Evolutionary conservation across 2,797 vertebrate genomes (phyloP).

Genomic region (Siniperca scherzeri): DNA sequence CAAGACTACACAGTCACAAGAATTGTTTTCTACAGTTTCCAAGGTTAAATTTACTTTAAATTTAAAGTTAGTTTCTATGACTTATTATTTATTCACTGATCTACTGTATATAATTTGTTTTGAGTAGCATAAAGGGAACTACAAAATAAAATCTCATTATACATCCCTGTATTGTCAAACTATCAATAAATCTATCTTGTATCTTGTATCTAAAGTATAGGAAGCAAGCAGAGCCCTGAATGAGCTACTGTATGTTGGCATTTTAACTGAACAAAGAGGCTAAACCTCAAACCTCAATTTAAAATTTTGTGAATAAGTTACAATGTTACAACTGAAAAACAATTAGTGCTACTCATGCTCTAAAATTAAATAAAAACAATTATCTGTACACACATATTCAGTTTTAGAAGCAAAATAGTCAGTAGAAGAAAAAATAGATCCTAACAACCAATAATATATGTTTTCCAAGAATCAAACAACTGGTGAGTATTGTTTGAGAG

Average conservation of each 20-base stretch:
- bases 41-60: background rate
- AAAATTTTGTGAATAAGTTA: background rate
- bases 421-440: no score
- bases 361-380: background rate
- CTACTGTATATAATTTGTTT: no score
- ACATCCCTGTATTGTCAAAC: no score
- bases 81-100: no score
- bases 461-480: conserved; percentile 24
- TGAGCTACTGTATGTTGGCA: background rate
- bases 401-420: background rate
- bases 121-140: no score
- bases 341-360: background rate
- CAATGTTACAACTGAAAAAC: background rate
- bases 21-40: background rate
- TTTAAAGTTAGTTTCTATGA: no score
- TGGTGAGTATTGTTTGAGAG: background rate
- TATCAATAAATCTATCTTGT: no score
- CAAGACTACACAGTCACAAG: background rate
- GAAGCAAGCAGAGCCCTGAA: background rate
- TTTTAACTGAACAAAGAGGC: background rate
- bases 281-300: background rate
- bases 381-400: background rate
- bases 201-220: no score
- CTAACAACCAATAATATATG: background rate
- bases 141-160: no score